Percentiles rank a stretch among this genome's conserved stretches.
Evolutionary conservation across 2,888 invertebrate genomes (phyloP).

Genomic region (Archips xylosteana): DNA sequence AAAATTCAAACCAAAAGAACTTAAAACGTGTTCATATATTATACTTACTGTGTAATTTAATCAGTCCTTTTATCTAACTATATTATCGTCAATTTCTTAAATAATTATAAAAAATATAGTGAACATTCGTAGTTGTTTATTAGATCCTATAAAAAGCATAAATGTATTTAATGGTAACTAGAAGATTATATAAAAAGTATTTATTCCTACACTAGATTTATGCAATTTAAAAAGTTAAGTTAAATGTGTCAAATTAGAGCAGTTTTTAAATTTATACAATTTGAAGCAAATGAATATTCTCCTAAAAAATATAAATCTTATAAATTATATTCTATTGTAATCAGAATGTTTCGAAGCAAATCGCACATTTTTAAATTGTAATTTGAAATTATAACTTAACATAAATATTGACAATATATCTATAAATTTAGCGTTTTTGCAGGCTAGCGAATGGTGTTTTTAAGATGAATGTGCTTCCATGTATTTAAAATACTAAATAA

Average conservation of each 20-base stretch:
- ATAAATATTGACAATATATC: slow-evolving; percentile 32
- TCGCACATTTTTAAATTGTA: slow-evolving; percentile 17
- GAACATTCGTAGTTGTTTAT: slow-evolving; percentile 58
- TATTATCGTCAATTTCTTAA: slow-evolving; percentile 52
- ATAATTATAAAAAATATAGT: slow-evolving; percentile 50
- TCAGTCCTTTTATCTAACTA: slow-evolving; percentile 47
- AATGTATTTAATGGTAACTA: slow-evolving; percentile 44
- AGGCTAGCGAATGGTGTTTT: slow-evolving; percentile 45
- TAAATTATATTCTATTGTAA: slow-evolving; percentile 6
- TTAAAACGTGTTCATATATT: slow-evolving; percentile 50
- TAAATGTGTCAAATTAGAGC: slow-evolving; percentile 29
- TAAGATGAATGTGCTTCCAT: slow-evolving; percentile 55
- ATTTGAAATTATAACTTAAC: slow-evolving; percentile 6
- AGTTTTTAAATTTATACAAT: slow-evolving; percentile 24
- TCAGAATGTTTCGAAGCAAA: not conserved
- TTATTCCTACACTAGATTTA: slow-evolving; percentile 35
- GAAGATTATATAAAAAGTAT: slow-evolving; percentile 33
- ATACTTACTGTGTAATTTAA: slow-evolving; percentile 27
- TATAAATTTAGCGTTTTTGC: slow-evolving; percentile 31
- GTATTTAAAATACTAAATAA: slow-evolving; percentile 47
- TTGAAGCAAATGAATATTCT: not conserved
- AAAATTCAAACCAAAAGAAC: slow-evolving; percentile 37
- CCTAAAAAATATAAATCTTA: not conserved
- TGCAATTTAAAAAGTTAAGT: slow-evolving; percentile 20
- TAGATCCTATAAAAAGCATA: slow-evolving; percentile 46